Conservation (phyloP, 2,113 vertebrate species). For the Excalfactoria chinensis region DNA sequence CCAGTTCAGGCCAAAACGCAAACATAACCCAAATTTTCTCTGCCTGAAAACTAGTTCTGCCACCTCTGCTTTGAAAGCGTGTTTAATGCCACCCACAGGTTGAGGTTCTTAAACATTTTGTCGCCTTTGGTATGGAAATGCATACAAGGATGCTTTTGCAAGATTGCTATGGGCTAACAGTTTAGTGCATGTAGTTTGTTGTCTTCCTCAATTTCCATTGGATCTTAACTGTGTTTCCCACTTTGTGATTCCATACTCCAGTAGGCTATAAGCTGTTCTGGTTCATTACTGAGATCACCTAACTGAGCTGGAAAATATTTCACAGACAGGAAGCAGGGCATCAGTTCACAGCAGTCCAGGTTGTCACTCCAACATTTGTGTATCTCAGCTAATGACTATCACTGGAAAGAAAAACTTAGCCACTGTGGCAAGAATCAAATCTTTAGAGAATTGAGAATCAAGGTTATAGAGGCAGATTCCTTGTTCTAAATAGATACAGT, state of each 20-base stretch:
- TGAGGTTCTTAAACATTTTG: neutral
- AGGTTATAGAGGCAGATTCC: neutral
- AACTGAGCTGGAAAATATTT: neutral
- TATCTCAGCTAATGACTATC: rapidly evolving
- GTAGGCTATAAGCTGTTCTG: neutral
- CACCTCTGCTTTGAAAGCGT: neutral
- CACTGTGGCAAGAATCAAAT: neutral
- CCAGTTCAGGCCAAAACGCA: neutral
- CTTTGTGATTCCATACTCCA: neutral
- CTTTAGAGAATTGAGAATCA: no score
- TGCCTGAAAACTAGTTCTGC: neutral
- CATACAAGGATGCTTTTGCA: neutral
- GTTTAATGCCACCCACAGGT: neutral
- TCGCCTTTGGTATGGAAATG: neutral
- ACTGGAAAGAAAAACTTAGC: no score
- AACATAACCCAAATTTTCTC: neutral
- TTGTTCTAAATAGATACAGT: neutral
- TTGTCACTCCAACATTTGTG: rapidly evolving
- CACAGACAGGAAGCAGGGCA: neutral
- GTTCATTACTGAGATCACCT: neutral
- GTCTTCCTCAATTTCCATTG: neutral
- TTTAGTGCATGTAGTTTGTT: rapidly evolving
- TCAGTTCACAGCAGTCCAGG: neutral
- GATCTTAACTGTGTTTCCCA: neutral
- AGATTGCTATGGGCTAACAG: neutral